These are phyloP conservation scores for Nebria brevicollis DNA, from an alignment of 2,888 invertebrate species.

Conservation along the genomic window DNA sequence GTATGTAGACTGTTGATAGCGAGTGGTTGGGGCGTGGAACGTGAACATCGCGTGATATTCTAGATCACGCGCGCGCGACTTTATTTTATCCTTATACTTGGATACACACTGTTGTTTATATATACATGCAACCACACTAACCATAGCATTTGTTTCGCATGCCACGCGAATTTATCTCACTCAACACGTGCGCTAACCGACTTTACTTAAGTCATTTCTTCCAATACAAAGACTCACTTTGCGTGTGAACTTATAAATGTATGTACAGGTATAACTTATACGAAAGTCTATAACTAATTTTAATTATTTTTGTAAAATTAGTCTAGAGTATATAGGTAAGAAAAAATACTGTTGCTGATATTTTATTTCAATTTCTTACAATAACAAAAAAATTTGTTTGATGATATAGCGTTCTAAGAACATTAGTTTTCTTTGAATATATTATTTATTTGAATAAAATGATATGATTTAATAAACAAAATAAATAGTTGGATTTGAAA, in stretches of 20 bases:
- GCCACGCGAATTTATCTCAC: not conserved
- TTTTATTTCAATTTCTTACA: no score
- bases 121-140: not conserved
- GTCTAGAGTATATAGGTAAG: no score
- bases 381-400: no score
- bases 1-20: not conserved
- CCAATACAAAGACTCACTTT: not conserved
- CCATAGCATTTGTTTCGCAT: not conserved
- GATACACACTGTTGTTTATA: not conserved
- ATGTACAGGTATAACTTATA: not conserved
- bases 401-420: no score
- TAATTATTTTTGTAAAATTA: no score
- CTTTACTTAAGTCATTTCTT: not conserved
- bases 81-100: not conserved
- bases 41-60: slow-evolving; percentile 1
- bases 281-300: no score
- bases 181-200: slow-evolving; percentile 1
- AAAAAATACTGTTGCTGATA: no score
- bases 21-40: not conserved
- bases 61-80: not conserved
- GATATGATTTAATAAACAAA: no score
- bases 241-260: not conserved
- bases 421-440: no score
- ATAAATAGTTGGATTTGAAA: no score
- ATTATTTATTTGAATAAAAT: no score